These are phyloP conservation scores for Sarcophilus harrisii DNA, from an alignment of 2,797 vertebrate genomes.

Conservation along the genomic window DNA sequence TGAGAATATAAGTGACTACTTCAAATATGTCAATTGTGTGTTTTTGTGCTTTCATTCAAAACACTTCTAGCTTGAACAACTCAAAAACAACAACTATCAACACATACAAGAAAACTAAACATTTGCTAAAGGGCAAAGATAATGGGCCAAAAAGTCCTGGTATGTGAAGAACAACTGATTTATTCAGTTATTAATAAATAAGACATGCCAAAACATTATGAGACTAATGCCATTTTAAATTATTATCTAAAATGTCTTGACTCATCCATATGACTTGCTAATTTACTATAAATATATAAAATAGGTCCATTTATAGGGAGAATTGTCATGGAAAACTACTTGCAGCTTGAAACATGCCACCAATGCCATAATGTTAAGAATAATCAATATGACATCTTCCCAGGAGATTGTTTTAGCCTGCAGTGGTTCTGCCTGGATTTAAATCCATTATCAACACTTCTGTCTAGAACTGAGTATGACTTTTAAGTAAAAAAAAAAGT, in stretches of 20 bases:
- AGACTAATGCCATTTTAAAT: not conserved
- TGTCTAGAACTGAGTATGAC: not conserved
- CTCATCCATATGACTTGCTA: not conserved
- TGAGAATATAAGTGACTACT: not conserved
- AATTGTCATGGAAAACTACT: not conserved
- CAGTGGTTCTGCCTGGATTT: not conserved
- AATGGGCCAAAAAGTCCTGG: not conserved
- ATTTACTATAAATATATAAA: not conserved
- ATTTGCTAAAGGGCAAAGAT: not conserved
- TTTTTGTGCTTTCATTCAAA: not conserved
- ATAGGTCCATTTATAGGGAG: not conserved
- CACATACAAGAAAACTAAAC: not conserved
- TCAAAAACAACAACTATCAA: not conserved
- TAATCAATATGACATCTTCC: not conserved
- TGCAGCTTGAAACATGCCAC: not conserved
- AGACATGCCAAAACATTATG: not conserved
- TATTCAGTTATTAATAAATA: not conserved
- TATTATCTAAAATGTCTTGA: not conserved
- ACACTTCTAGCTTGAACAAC: not conserved
- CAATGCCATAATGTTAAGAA: not conserved
- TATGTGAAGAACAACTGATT: not conserved
- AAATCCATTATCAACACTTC: not conserved
- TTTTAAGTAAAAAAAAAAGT: not conserved
- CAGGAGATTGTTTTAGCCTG: not conserved
- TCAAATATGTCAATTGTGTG: not conserved